Evolutionary conservation across 2,888 invertebrate species (phyloP).

Genomic region (Nephrotoma appendiculata): DNA sequence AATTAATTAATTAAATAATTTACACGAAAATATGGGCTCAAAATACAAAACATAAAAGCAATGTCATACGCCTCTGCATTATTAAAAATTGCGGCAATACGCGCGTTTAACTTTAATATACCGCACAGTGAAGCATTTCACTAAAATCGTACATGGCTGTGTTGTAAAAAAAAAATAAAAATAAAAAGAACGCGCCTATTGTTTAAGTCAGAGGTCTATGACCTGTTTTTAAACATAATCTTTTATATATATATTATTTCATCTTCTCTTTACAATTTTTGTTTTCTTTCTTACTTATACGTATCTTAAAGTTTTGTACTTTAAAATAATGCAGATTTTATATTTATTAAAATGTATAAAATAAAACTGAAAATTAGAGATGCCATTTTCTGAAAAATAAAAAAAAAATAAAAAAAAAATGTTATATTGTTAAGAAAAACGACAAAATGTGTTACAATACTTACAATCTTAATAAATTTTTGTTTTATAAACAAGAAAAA

Average conservation of each 20-base stretch:
- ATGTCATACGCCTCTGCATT: not conserved
- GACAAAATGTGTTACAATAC: not conserved
- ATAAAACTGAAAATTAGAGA: not conserved
- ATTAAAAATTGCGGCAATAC: not conserved
- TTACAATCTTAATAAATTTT: not conserved
- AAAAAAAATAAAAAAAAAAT: not conserved
- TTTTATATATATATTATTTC: not conserved
- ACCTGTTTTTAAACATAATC: not conserved
- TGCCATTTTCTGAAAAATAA: not conserved
- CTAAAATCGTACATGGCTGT: not conserved
- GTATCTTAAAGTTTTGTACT: not conserved
- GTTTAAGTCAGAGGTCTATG: slow-evolving; percentile 1
- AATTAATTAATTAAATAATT: not conserved
- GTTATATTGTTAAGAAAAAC: not conserved
- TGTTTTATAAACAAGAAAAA: not conserved
- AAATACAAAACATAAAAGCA: not conserved
- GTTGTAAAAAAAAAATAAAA: not conserved
- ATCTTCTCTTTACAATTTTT: not conserved
- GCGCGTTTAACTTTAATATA: not conserved
- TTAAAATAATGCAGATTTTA: not conserved
- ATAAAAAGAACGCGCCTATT: not conserved
- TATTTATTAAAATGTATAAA: not conserved
- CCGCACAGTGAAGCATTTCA: not conserved
- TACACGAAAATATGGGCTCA: not conserved
- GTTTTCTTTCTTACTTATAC: not conserved